phyloP scores from a whole-genome alignment of 2,888 invertebrate genomes.

The Unio pictorum region DNA sequence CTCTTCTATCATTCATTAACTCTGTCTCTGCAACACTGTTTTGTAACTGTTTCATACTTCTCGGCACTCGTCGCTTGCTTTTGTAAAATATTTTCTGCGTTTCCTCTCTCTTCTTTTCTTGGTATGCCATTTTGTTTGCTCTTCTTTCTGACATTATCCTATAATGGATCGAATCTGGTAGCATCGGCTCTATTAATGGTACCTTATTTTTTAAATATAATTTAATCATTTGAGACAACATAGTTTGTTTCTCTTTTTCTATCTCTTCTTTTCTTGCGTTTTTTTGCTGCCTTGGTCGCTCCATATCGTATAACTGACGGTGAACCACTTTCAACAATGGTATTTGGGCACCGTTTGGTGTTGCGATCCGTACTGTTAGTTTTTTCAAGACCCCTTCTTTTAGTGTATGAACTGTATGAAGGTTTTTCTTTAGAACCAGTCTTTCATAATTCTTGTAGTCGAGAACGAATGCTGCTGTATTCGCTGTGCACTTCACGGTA shows the following conservation, averaged over 20 bases:
- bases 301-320: slow-evolving; percentile 37
- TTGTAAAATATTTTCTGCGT: slow-evolving; percentile 21
- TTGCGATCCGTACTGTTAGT: slow-evolving; percentile 34
- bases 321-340: slow-evolving; percentile 41
- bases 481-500: slow-evolving; percentile 56
- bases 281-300: slow-evolving; percentile 30
- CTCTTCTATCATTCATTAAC: slow-evolving; percentile 28
- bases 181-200: slow-evolving; percentile 58
- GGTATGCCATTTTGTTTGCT: slow-evolving; percentile 29
- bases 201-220: slow-evolving; percentile 56
- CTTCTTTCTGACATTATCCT: slow-evolving; percentile 42
- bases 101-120: slow-evolving; percentile 29
- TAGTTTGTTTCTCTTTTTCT: slow-evolving; percentile 28
- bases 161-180: slow-evolving; percentile 59
- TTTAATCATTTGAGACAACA: slow-evolving; percentile 48
- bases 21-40: slow-evolving; percentile 50
- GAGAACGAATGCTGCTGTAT: slow-evolving; percentile 59
- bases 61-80: slow-evolving; percentile 33
- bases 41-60: slow-evolving; percentile 52
- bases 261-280: slow-evolving; percentile 22
- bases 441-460: slow-evolving; percentile 62
- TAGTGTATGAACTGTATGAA: slow-evolving; percentile 36
- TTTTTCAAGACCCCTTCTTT: slow-evolving; percentile 46
- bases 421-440: slow-evolving; percentile 50
- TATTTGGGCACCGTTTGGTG: slow-evolving; percentile 40